Percentiles rank a stretch among this genome's conserved stretches.
Conservation (phyloP, 2,113 vertebrate species). For the Paracanthobrama guichenoti region DNA sequence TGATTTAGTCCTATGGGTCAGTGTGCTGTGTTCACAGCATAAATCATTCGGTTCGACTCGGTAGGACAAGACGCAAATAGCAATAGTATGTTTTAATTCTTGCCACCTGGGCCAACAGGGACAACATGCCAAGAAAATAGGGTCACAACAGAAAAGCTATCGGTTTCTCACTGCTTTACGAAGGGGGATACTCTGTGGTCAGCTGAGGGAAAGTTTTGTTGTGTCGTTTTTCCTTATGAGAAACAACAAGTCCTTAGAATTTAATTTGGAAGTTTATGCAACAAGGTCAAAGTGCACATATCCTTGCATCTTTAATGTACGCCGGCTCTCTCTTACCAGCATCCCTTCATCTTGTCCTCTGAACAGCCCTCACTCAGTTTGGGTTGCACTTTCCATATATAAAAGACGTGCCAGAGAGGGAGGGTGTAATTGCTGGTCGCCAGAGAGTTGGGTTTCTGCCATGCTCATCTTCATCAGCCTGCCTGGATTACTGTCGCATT, state of each 20-base stretch:
- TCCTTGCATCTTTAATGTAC: slow-evolving; percentile 28
- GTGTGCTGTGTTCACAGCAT: slow-evolving; percentile 13
- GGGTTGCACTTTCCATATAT: slow-evolving; percentile 15
- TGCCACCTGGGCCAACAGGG: not conserved
- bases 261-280: slow-evolving; percentile 41
- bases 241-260: not conserved
- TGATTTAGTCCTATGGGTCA: slow-evolving; percentile 49
- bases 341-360: slow-evolving; percentile 20
- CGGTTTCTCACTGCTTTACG: not conserved
- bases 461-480: slow-evolving; percentile 48
- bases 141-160: not conserved
- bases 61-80: slow-evolving; percentile 25
- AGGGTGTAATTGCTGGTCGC: slow-evolving; percentile 27
- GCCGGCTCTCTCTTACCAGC: not conserved
- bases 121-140: slow-evolving; percentile 16
- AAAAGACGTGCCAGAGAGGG: slow-evolving; percentile 7
- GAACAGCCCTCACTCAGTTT: not conserved
- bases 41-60: slow-evolving; percentile 35
- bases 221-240: not conserved
- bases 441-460: slow-evolving; percentile 44
- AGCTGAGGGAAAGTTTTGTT: not conserved
- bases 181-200: not conserved
- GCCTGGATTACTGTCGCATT: slow-evolving; percentile 52
- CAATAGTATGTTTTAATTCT: slow-evolving; percentile 31
- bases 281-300: slow-evolving; percentile 54